phyloP scores from a whole-genome alignment of 2,888 invertebrate genomes.

The Lasius fuliginosus region DNA sequence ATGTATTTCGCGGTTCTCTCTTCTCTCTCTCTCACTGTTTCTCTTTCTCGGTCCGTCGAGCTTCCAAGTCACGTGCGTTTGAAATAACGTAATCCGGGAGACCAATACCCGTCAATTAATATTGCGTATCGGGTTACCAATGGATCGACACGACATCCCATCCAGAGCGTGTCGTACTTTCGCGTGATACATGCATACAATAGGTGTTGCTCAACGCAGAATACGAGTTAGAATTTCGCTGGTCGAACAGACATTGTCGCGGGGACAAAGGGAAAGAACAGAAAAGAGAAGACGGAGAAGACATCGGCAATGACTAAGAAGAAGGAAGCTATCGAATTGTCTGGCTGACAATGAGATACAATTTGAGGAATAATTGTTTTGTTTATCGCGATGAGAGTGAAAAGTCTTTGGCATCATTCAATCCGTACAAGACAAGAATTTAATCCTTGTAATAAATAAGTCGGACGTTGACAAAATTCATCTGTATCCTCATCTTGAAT shows the following conservation, averaged over 20 bases:
- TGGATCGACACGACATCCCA: constrained; percentile 64
- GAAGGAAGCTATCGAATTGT: neutral
- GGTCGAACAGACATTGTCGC: constrained; percentile 22
- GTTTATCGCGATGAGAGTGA: constrained; percentile 4
- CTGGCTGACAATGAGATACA: constrained; percentile 4
- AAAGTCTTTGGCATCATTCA: neutral
- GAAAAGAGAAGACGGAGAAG: neutral
- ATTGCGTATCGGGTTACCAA: constrained; percentile 73
- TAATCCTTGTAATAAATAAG: neutral
- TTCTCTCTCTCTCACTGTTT: neutral
- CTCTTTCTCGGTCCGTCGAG: constrained; percentile 50
- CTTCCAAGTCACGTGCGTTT: constrained; percentile 71
- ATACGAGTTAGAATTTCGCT: constrained; percentile 61
- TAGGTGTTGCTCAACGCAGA: constrained; percentile 56
- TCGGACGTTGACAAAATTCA: neutral
- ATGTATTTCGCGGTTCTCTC: constrained; percentile 22
- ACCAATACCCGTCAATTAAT: constrained; percentile 75
- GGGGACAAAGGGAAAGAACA: constrained; percentile 42
- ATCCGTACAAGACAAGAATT: neutral
- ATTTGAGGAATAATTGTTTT: constrained; percentile 31
- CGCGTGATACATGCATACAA: constrained; percentile 55
- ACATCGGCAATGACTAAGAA: constrained; percentile 18
- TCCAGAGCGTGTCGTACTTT: constrained; percentile 64
- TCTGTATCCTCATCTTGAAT: neutral
- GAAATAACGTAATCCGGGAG: constrained; percentile 73